phyloP scores from a whole-genome alignment of 1,140 invertebrate genomes.

The Scaptomyza hsui region DNA sequence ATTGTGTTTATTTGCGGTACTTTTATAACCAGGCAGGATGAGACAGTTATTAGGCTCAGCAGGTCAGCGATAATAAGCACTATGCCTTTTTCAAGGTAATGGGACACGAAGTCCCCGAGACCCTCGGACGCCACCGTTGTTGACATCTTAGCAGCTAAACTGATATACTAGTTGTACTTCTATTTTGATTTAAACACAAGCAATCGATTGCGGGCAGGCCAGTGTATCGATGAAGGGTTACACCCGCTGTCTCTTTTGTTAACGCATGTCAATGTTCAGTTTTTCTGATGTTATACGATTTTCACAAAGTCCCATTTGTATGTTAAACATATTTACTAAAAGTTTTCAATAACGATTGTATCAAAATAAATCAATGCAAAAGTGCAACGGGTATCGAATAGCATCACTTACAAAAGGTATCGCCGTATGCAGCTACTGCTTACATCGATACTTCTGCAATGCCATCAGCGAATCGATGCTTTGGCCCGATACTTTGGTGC shows the following conservation, averaged over 20 bases:
- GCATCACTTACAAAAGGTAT: not conserved
- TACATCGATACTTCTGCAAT: constrained; percentile 11
- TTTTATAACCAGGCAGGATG: constrained; percentile 87
- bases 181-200: constrained; percentile 27
- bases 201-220: constrained; percentile 31
- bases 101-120: constrained; percentile 47
- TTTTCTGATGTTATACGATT: not conserved
- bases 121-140: constrained; percentile 18
- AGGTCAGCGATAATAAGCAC: constrained; percentile 85
- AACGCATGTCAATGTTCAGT: not conserved
- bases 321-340: not conserved
- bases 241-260: not conserved
- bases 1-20: constrained; percentile 88
- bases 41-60: constrained; percentile 87
- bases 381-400: constrained; percentile 12
- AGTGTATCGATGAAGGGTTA: constrained; percentile 14
- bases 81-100: constrained; percentile 72
- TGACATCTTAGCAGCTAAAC: constrained; percentile 31
- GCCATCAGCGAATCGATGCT: constrained; percentile 20
- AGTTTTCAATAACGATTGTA: not conserved
- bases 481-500: constrained; percentile 35
- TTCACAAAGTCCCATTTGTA: not conserved
- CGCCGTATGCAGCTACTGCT: not conserved
- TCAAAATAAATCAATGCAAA: not conserved
- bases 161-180: constrained; percentile 26